Conservation (phyloP, 2,888 invertebrate genomes). For the Azorinus chamasolen region DNA sequence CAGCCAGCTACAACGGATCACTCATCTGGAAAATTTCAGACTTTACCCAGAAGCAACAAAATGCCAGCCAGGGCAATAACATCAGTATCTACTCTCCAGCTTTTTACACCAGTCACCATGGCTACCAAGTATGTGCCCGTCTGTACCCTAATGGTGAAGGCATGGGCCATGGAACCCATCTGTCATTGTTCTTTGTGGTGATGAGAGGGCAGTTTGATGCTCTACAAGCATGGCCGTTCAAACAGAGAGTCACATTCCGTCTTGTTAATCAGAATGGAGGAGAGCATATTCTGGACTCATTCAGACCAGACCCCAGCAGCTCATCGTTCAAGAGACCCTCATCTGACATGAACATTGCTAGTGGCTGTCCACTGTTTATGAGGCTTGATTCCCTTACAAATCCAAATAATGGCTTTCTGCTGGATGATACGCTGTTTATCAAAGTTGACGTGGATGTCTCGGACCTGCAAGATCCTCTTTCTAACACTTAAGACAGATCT, state of each 20-base stretch:
- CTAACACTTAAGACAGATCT: slow-evolving; percentile 24
- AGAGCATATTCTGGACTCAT: slow-evolving; percentile 84
- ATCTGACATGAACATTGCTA: slow-evolving; percentile 86
- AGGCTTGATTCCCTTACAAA: slow-evolving; percentile 68
- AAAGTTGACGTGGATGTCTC: slow-evolving; percentile 47
- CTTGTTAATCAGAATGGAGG: slow-evolving; percentile 83
- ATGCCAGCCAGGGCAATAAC: slow-evolving; percentile 78
- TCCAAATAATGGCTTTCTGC: slow-evolving; percentile 45
- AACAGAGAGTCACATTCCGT: slow-evolving; percentile 83
- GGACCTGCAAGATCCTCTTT: slow-evolving; percentile 40
- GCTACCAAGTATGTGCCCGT: slow-evolving; percentile 84
- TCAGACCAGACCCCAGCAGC: slow-evolving; percentile 84
- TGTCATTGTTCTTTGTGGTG: slow-evolving; percentile 85
- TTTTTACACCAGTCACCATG: slow-evolving; percentile 82
- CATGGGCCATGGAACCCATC: slow-evolving; percentile 82
- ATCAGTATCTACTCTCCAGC: slow-evolving; percentile 82
- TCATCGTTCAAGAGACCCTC: slow-evolving; percentile 84
- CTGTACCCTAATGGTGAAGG: slow-evolving; percentile 85
- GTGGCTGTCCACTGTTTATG: slow-evolving; percentile 85
- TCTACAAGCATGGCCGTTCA: slow-evolving; percentile 84
- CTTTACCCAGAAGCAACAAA: slow-evolving; percentile 76
- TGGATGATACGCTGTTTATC: slow-evolving; percentile 58
- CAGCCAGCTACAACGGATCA: slow-evolving; percentile 82
- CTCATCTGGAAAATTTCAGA: slow-evolving; percentile 84
- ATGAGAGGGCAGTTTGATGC: slow-evolving; percentile 83